A percentile compares a stretch with the other conserved stretches of the same genome.
These are phyloP conservation scores for Neoarius graeffei DNA, from an alignment of 2,113 vertebrate species.

Conservation along the genomic window DNA sequence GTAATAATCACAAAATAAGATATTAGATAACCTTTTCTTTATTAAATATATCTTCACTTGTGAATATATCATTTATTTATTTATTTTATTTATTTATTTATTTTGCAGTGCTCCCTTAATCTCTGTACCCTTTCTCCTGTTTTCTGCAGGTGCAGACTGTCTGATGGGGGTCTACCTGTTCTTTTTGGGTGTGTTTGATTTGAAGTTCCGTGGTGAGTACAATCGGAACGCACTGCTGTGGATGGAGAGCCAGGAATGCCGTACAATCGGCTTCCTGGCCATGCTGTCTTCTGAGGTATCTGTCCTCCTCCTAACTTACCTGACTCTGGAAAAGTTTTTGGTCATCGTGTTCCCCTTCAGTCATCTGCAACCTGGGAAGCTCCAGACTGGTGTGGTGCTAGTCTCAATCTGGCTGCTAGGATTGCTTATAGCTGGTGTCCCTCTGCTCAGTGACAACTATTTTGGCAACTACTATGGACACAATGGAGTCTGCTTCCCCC, in stretches of 20 bases:
- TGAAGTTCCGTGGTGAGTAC: conserved; percentile 81
- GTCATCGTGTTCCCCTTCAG: conserved; percentile 84
- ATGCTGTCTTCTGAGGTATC: conserved; percentile 84
- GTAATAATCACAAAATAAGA: not conserved
- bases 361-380: conserved; percentile 74
- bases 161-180: conserved; percentile 87
- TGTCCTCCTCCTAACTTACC: conserved; percentile 80
- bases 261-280: conserved; percentile 78
- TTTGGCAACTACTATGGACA: conserved; percentile 86
- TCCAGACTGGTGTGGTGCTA: conserved; percentile 72
- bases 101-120: not conserved
- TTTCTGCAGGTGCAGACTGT: conserved; percentile 78
- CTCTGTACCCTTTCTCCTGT: not conserved
- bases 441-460: conserved; percentile 76
- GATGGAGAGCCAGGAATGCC: conserved; percentile 81
- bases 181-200: conserved; percentile 78
- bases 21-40: not conserved
- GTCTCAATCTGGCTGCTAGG: conserved; percentile 77
- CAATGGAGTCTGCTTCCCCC: conserved; percentile 84
- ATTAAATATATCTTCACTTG: not conserved
- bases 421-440: conserved; percentile 76
- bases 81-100: not conserved
- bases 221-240: conserved; percentile 80
- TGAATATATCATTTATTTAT: not conserved
- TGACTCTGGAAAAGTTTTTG: conserved; percentile 84